A percentile compares a stretch with the other conserved stretches of the same genome.
Conservation (phyloP, 2,888 invertebrate genomes). For the Thera britannica region DNA sequence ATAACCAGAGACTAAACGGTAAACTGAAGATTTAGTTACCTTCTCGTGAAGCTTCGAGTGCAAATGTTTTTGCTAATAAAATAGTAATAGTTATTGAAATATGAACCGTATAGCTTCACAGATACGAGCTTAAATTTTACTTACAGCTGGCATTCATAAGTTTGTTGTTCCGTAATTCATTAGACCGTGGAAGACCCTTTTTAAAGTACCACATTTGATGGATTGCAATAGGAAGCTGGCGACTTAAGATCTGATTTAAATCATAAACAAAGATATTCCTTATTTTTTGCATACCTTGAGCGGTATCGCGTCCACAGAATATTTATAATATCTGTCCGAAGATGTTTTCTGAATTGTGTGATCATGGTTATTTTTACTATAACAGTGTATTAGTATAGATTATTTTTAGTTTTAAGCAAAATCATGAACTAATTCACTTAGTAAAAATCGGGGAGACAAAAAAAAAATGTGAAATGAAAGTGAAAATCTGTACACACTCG, state of each 20-base stretch:
- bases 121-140: slow-evolving; percentile 6
- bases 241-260: slow-evolving; percentile 43
- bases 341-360: too few relatives aligned
- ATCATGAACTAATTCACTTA: too few relatives aligned
- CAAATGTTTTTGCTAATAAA: slow-evolving; percentile 8
- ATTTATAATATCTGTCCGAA: too few relatives aligned
- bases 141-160: background rate
- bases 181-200: slow-evolving; percentile 45
- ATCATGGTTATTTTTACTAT: too few relatives aligned
- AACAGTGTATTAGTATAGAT: too few relatives aligned
- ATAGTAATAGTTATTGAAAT: slow-evolving; percentile 4
- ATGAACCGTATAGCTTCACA: background rate
- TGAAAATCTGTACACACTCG: too few relatives aligned
- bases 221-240: slow-evolving; percentile 63
- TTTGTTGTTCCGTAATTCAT: slow-evolving; percentile 47
- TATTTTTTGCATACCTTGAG: background rate
- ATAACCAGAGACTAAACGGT: slow-evolving; percentile 75
- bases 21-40: slow-evolving; percentile 73
- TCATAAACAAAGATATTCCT: slow-evolving; percentile 12
- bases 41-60: slow-evolving; percentile 54
- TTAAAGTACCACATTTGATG: slow-evolving; percentile 66
- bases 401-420: too few relatives aligned
- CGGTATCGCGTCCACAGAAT: too few relatives aligned
- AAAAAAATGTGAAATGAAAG: too few relatives aligned
- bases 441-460: too few relatives aligned